Base-by-base conservation (phyloP, 2,113 vertebrate species). In the Hippocampus comes region DNA sequence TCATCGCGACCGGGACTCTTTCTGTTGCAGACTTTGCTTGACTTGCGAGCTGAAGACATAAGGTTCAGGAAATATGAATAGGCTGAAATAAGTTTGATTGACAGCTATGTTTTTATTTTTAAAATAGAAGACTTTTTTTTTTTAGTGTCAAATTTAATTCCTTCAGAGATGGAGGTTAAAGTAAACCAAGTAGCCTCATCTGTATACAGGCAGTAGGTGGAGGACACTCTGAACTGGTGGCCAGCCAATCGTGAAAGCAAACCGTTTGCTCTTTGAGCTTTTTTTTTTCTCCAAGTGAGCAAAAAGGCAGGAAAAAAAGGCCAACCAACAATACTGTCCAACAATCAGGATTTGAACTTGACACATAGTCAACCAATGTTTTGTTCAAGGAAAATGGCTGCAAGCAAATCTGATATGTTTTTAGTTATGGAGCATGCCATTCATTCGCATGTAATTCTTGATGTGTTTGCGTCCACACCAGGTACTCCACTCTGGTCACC, bases 401-500 rank as follows among this genome's bases (percentile, higher is more conserved):
- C 10, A 48, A 48, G 14, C 11, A 48, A 48, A 14, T 14, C 46
- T 48, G 5, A 6, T 34, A 34, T 5, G 34, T 38, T 38, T 38
- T 38, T 5, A 5, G 5, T 34, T 0, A 4, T 5, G 30, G 30
- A 34, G 30, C 30, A 34, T 34, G 0, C 34, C 5, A 15, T 12
- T 46, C 43, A 1, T 46, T 15, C 12, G 43, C 43, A 2, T 46
- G 43, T 46, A 12, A 46, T 12, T 46, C 43, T 6, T 5, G 34
- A 14, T 38, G 15, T 80, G 70, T 69, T 49, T 84, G 14, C 53
- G 27, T 85, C 30, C 60, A 67, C 74, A 65, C 9, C 85, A 94
- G 93, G 73, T 94, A 93, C 67, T 70, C 73, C 27, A 56, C 70
- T 1, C 56, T 90, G 63, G 85, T 94, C 63, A 93, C 88, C 20